A percentile compares a stretch with the other conserved stretches of the same genome.
Evolutionary conservation across 1,140 invertebrate species (phyloP).

Genomic region (Drosophila pachea): DNA sequence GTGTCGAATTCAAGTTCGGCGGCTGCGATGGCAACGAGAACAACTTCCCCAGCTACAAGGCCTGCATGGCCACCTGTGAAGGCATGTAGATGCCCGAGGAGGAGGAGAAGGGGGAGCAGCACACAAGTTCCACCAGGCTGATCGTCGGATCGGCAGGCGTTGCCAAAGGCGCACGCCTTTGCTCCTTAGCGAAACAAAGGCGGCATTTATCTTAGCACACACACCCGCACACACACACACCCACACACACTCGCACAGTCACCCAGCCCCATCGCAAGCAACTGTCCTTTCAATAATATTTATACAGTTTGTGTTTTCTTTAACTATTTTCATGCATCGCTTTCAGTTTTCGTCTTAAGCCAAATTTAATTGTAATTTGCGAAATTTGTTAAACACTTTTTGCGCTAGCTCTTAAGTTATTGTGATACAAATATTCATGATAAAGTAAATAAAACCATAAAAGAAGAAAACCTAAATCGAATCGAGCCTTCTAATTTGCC

Average conservation of each 20-base stretch:
- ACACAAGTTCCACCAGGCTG: constrained; percentile 13
- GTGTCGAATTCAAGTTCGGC: constrained; percentile 83
- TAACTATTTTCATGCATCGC: constrained; percentile 47
- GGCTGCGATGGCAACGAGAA: constrained; percentile 85
- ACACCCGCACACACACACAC: constrained; percentile 1
- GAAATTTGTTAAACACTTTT: constrained; percentile 51
- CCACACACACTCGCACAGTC: constrained; percentile 15
- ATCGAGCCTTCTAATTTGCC: not conserved
- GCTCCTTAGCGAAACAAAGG: constrained; percentile 56
- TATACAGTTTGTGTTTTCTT: constrained; percentile 52
- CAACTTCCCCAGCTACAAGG: constrained; percentile 82
- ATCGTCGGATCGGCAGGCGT: constrained; percentile 43
- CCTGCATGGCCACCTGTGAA: constrained; percentile 80
- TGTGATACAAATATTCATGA: constrained; percentile 61
- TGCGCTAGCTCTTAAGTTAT: constrained; percentile 61
- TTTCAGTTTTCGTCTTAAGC: constrained; percentile 20
- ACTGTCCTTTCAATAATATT: constrained; percentile 62
- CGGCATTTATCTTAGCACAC: constrained; percentile 60
- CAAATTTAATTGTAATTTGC: not conserved
- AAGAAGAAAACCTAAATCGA: constrained; percentile 11
- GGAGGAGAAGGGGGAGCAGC: constrained; percentile 8
- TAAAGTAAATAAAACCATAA: constrained; percentile 47
- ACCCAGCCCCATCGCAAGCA: constrained; percentile 27
- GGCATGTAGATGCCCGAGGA: constrained; percentile 67
- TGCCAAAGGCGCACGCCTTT: constrained; percentile 69